These are phyloP conservation scores for Gambusia affinis DNA, from an alignment of 2,113 vertebrate genomes.

Conservation along the genomic window DNA sequence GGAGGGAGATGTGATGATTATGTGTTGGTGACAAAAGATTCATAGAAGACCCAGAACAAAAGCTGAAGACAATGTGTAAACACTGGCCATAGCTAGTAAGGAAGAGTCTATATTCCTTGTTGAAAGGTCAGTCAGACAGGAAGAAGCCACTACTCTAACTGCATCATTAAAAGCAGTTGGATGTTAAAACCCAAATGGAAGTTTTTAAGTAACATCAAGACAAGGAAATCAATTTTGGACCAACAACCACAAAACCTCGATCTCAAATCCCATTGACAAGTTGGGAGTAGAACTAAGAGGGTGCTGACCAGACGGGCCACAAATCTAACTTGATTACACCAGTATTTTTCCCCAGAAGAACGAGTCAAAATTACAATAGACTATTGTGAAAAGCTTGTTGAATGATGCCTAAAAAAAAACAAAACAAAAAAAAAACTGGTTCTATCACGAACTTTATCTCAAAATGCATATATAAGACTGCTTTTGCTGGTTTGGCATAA, in stretches of 20 bases:
- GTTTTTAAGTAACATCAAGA: too few relatives aligned
- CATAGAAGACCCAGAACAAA: too few relatives aligned
- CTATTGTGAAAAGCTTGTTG: neutral
- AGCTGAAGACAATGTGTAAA: too few relatives aligned
- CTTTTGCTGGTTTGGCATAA: neutral
- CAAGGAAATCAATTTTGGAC: too few relatives aligned
- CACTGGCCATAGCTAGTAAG: too few relatives aligned
- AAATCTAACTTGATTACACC: neutral
- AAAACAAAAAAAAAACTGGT: neutral
- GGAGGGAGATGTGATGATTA: too few relatives aligned
- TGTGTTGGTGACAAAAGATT: too few relatives aligned
- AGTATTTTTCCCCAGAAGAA: neutral
- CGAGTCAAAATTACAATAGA: neutral
- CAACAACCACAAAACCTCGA: neutral
- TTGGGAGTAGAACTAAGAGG: neutral
- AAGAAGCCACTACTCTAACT: too few relatives aligned
- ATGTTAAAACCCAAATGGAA: too few relatives aligned
- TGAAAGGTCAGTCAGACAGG: too few relatives aligned
- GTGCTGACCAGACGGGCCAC: neutral
- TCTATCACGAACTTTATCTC: neutral
- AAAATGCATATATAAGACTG: neutral
- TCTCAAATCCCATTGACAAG: neutral
- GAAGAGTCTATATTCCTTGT: too few relatives aligned
- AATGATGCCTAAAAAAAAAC: neutral
- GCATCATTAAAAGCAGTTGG: too few relatives aligned